phyloP scores from a whole-genome alignment of 2,797 vertebrate species.

The Protonibea diacanthus region DNA sequence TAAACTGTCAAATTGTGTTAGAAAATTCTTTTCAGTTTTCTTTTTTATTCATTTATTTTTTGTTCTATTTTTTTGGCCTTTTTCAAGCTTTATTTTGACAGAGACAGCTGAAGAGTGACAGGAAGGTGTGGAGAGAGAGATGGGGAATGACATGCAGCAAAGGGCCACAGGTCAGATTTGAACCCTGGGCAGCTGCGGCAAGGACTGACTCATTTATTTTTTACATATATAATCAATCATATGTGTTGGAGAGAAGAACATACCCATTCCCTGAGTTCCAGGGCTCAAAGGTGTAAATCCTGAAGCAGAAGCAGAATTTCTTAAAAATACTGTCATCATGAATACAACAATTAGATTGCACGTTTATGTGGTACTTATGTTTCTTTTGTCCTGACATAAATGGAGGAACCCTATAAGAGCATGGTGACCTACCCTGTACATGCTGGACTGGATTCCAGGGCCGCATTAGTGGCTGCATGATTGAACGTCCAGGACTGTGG shows the following conservation, averaged over 20 bases:
- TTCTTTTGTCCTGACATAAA: not conserved
- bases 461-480: not conserved
- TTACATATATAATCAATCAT: too few species aligned
- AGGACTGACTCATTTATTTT: too few species aligned
- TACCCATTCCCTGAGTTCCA: rapidly evolving
- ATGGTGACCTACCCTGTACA: not conserved
- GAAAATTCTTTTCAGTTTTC: not conserved
- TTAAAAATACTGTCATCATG: not conserved
- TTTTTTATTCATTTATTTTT: not conserved
- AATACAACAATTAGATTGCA: not conserved
- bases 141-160: too few species aligned
- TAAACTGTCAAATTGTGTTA: not conserved
- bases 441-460: not conserved
- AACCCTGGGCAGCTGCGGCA: too few species aligned
- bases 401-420: not conserved
- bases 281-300: not conserved
- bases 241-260: too few species aligned
- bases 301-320: not conserved
- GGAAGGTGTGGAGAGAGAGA: too few species aligned
- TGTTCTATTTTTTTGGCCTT: too few species aligned
- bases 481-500: slow-evolving; percentile 34
- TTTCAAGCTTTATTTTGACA: too few species aligned
- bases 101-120: too few species aligned
- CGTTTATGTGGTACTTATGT: slow-evolving; percentile 3
- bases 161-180: too few species aligned